Conservation (phyloP, 2,113 vertebrate species). For the Antechinus flavipes region DNA sequence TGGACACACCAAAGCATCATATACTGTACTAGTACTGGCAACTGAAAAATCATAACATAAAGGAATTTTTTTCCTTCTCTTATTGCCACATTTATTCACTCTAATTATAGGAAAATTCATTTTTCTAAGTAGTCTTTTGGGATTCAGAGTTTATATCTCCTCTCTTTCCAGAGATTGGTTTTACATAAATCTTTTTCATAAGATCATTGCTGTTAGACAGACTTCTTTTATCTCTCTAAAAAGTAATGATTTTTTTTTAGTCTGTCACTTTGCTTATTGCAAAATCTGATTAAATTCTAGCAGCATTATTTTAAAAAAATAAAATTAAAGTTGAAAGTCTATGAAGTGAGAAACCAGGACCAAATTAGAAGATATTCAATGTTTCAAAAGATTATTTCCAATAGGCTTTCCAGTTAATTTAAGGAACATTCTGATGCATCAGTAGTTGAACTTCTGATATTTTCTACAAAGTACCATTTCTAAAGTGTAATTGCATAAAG, state of each 20-base stretch:
- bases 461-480: constrained; percentile 78
- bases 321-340: constrained; percentile 63
- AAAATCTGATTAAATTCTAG: constrained; percentile 60
- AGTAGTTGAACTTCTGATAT: constrained; percentile 70
- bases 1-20: neutral
- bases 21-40: neutral
- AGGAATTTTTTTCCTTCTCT: neutral
- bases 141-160: neutral
- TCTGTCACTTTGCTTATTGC: constrained; percentile 29
- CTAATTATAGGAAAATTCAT: neutral
- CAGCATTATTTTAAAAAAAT: constrained; percentile 54
- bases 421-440: constrained; percentile 72
- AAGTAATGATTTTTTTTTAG: constrained; percentile 49
- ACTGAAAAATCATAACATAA: neutral
- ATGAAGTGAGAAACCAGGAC: constrained; percentile 50
- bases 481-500: constrained; percentile 82
- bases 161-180: neutral
- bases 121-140: neutral
- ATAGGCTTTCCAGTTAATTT: constrained; percentile 74
- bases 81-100: neutral
- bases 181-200: neutral
- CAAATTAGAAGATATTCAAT: constrained; percentile 46
- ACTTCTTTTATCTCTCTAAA: constrained; percentile 53
- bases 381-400: constrained; percentile 77
- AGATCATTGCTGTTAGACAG: constrained; percentile 11